Conservation (phyloP, 2,113 vertebrate genomes). For the Ameiurus melas region DNA sequence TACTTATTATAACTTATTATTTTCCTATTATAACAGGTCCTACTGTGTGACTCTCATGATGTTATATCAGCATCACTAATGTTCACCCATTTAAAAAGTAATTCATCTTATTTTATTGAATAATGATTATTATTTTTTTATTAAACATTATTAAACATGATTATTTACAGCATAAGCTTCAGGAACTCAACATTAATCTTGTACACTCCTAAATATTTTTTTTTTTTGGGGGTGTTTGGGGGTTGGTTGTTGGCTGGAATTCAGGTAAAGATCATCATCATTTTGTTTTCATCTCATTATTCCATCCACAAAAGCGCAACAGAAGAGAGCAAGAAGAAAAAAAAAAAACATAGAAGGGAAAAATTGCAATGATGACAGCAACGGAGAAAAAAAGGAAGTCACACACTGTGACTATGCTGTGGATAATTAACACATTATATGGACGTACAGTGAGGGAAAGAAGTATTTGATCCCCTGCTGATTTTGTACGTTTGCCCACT, state of each 20-base stretch:
- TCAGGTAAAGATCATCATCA: neutral
- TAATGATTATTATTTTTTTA: no score
- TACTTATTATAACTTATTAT: no score
- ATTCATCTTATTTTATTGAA: no score
- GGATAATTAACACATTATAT: neutral
- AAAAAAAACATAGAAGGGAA: neutral
- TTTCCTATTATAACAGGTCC: no score
- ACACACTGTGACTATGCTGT: neutral
- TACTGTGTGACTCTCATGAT: no score
- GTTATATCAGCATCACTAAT: no score
- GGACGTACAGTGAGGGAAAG: no score
- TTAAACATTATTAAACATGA: neutral
- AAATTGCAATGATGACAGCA: neutral
- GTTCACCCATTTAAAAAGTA: neutral
- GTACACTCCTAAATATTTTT: neutral
- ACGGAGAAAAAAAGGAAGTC: neutral
- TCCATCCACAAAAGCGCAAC: neutral
- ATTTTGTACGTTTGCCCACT: no score
- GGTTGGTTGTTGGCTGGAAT: neutral
- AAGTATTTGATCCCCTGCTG: no score
- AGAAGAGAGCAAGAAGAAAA: neutral
- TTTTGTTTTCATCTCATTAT: neutral
- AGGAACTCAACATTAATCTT: neutral
- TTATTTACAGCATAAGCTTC: neutral
- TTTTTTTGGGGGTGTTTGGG: no score